Percentiles rank a stretch among this genome's conserved stretches.
Evolutionary conservation across 2,888 invertebrate genomes (phyloP).

Genomic region (Monoplex corrugatus): DNA sequence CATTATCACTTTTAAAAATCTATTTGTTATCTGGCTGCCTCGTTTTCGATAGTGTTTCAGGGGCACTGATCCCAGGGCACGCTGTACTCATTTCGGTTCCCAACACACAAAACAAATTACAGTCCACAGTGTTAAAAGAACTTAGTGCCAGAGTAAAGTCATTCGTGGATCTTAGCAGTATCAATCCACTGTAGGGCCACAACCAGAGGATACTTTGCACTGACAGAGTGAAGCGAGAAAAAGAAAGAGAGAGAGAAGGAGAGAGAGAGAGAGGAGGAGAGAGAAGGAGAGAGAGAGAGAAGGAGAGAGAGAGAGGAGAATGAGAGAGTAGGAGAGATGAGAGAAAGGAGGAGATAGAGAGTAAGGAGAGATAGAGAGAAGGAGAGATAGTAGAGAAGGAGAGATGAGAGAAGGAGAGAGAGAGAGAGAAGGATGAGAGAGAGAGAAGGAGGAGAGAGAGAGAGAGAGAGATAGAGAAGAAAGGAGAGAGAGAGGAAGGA

Average conservation of each 20-base stretch:
- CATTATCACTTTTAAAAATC: too few species aligned
- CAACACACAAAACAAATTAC: too few species aligned
- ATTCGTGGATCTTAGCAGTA: not conserved
- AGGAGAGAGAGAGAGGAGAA: not conserved
- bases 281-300: conserved; percentile 35
- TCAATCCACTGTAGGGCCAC: not conserved
- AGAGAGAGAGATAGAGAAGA: not conserved
- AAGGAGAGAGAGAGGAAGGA: not conserved
- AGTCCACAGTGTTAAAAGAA: too few species aligned
- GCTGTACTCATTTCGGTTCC: too few species aligned
- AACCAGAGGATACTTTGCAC: not conserved
- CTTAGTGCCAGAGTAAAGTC: not conserved
- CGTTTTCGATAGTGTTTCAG: too few species aligned
- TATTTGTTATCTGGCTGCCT: too few species aligned
- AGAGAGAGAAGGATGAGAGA: not conserved
- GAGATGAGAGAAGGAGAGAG: not conserved
- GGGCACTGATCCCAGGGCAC: too few species aligned
- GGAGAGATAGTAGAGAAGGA: too few species aligned
- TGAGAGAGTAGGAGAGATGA: not conserved
- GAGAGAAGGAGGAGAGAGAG: not conserved
- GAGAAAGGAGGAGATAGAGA: not conserved
- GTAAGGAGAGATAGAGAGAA: too few species aligned
- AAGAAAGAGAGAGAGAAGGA: conserved; percentile 33
- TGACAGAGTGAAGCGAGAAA: conserved; percentile 31
- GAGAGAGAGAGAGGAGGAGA: conserved; percentile 35